Evolutionary conservation across 2,113 vertebrate genomes (phyloP), one percentile per base, ranked within the genome.

Genomic region (Brienomyrus brachyistius): DNA sequence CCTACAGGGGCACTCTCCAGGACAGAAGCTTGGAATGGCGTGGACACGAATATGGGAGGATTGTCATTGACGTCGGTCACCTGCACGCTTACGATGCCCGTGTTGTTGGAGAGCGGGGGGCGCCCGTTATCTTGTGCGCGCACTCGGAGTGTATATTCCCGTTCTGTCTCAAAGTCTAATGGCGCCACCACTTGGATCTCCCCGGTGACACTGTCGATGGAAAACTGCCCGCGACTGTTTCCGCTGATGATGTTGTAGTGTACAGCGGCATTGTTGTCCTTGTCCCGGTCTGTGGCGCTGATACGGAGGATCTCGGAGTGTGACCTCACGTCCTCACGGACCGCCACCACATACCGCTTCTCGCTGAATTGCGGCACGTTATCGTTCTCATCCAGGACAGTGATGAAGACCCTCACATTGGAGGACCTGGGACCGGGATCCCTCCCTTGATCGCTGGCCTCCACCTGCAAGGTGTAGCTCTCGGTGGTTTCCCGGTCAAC

Each of bases 161-260:
- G 94, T 90, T 99, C 98, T 0, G 97, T 94, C 93, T 99, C 98
- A 48, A 97, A 99, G 94, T 99, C 98, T 90, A 99, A 92, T 0
- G 98, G 96, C 0, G 98, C 97, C 88, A 99, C 97, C 83, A 99
- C 97, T 91, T 99, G 97, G 91, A 99, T 98, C 93, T 99, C 98
- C 0, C 98, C 98, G 0, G 98, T 99, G 66, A 99, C 93, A 2
- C 97, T 98, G 93, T 99, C 98, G 0, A 99, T 99, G 62, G 97
- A 97, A 93, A 99, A 99, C 93, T 99, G 98, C 0, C 98, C 98
- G 0, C 98, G 95, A 90, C 98, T 99, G 92, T 99, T 99, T 2
- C 98, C 98, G 0, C 98, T 99, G 93, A 99, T 99, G 91, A 99
- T 98, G 90, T 98, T 99, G 92, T 99, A 99, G 93, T 99, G 98